Evolutionary conservation across 2,113 vertebrate species (phyloP), one percentile per base, ranked within the genome.

Genomic region (Dromaius novaehollandiae): DNA sequence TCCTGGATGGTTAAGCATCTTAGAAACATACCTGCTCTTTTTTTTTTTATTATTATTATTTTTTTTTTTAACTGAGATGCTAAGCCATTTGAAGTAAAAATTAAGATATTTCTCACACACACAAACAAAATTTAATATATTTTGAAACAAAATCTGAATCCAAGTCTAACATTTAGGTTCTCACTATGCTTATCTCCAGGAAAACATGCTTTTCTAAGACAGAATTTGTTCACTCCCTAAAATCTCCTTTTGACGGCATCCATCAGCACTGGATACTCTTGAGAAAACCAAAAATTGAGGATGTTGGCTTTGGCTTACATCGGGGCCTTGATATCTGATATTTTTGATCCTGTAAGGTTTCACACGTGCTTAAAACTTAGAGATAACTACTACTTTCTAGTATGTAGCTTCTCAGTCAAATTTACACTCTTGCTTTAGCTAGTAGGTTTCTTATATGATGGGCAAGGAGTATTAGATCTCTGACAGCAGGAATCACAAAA

Each of bases 311-410:
- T 40, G 15, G 2, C 56, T 74, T 58, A 58, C 19, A 30, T 46
- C 26, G 3, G 11, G n/a, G 15, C 40, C 20, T 24, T 8, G 2
- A 4, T 32, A 24, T 3, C 6, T 24, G 14, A 8, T 13, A 20
- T 25, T 25, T 55, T 89, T 61, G 11, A 32, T 84, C n/a, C 51
- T 64, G 4, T 7, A 60, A 90, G 11, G 17, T 28, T 38, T 71
- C 32, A 60, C 22, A 26, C 20, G 6, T 21, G 20, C 18, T 71
- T 71, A 55, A 86, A 92, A 68, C 21, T 48, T 66, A 7, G 12
- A 55, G 8, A 48, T 51, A 91, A 40, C 5, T 42, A 13, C 11
- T 20, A 30, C 6, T 81, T 82, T 28, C 11, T 38, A 11, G 30
- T 53, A 5, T 13, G 36, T 32, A 55, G 64, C 44, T 78, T 32